Percentiles rank a stretch among this genome's conserved stretches.
Evolutionary conservation across 2,113 vertebrate genomes (phyloP).

Genomic region (Corythornis cristatus): DNA sequence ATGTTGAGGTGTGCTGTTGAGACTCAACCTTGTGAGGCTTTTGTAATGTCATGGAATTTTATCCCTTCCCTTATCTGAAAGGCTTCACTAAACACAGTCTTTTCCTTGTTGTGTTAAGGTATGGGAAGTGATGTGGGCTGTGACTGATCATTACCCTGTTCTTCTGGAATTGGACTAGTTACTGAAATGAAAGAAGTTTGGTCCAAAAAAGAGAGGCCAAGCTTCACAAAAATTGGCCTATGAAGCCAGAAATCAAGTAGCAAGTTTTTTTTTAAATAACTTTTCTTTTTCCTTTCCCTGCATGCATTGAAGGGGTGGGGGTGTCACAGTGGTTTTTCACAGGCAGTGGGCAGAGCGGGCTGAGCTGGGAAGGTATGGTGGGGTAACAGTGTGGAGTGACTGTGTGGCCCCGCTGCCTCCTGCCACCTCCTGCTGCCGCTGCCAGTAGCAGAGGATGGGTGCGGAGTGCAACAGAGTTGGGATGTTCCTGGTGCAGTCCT

Average conservation of each 20-base stretch:
- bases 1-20: background rate
- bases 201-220: background rate
- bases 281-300: too few species aligned
- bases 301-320: too few species aligned
- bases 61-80: conserved; percentile 16
- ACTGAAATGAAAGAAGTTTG: background rate
- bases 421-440: too few species aligned
- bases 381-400: too few species aligned
- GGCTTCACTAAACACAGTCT: background rate
- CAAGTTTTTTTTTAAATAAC: too few species aligned
- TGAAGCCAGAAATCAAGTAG: background rate
- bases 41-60: conserved; percentile 7
- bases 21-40: background rate
- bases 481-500: too few species aligned
- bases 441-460: too few species aligned
- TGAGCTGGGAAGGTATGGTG: too few species aligned
- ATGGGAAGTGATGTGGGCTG: background rate
- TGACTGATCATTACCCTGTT: background rate
- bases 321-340: too few species aligned
- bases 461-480: too few species aligned
- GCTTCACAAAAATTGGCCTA: background rate
- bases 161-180: conserved; percentile 1
- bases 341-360: too few species aligned
- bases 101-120: background rate
- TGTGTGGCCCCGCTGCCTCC: too few species aligned